These are phyloP conservation scores for Apaloderma vittatum DNA, from an alignment of 2,113 vertebrate species.

Conservation along the genomic window DNA sequence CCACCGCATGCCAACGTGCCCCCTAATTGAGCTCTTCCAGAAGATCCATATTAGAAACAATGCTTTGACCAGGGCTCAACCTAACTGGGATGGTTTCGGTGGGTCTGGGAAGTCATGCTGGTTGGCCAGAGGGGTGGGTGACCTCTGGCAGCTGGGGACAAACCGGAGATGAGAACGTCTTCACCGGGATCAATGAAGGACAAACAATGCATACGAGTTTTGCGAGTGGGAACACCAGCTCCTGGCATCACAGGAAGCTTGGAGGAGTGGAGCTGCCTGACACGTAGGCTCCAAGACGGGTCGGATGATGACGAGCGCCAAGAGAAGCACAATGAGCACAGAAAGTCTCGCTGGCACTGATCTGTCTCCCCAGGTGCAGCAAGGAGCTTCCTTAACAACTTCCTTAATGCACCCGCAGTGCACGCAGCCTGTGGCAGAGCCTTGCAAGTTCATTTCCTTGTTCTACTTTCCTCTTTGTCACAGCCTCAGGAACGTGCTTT, in stretches of 20 bases:
- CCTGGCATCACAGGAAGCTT: rapidly evolving
- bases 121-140: neutral
- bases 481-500: neutral
- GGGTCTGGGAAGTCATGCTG: rapidly evolving
- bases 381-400: conserved; percentile 17
- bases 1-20: neutral
- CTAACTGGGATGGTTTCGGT: rapidly evolving
- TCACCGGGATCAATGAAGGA: rapidly evolving
- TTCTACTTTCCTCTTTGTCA: neutral
- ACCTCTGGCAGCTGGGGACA: neutral
- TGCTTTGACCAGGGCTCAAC: rapidly evolving
- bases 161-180: neutral
- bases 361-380: neutral
- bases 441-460: neutral
- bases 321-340: neutral
- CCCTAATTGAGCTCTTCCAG: neutral
- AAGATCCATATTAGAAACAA: neutral
- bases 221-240: neutral
- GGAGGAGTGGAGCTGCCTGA: neutral
- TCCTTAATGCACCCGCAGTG: neutral
- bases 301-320: neutral
- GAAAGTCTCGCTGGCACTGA: neutral
- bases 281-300: rapidly evolving
- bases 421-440: neutral
- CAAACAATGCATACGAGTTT: rapidly evolving